Evolutionary conservation across 2,797 vertebrate genomes (phyloP).

Genomic region (Sylvilagus floridanus): DNA sequence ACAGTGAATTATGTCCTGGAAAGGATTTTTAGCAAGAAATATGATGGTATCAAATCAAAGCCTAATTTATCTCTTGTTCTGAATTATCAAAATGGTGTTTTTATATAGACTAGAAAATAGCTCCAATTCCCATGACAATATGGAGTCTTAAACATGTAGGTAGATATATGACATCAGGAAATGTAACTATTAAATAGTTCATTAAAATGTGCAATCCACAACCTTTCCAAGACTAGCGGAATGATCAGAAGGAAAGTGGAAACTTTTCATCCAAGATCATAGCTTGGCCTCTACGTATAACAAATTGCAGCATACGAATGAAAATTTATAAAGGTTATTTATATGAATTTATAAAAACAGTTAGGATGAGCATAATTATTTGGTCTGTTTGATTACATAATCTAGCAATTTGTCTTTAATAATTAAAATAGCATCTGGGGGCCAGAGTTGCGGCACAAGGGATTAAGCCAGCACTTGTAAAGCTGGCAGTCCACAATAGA

Average conservation of each 20-base stretch:
- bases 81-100: neutral
- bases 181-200: neutral
- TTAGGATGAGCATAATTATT: neutral
- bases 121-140: neutral
- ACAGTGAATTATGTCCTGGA: neutral
- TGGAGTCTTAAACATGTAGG: neutral
- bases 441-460: no score
- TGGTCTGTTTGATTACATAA: neutral
- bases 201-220: neutral
- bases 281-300: neutral
- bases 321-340: no score
- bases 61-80: neutral
- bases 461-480: no score
- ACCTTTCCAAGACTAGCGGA: neutral
- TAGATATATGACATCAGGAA: neutral
- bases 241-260: neutral
- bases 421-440: neutral
- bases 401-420: neutral
- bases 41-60: neutral
- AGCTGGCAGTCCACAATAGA: no score
- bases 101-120: neutral
- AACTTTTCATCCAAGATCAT: neutral
- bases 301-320: neutral
- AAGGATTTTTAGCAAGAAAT: neutral
- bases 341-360: no score